Conservation (phyloP, 37 sponge, comb jelly and placozoan genomes). For the Beroe forskalii region DNA sequence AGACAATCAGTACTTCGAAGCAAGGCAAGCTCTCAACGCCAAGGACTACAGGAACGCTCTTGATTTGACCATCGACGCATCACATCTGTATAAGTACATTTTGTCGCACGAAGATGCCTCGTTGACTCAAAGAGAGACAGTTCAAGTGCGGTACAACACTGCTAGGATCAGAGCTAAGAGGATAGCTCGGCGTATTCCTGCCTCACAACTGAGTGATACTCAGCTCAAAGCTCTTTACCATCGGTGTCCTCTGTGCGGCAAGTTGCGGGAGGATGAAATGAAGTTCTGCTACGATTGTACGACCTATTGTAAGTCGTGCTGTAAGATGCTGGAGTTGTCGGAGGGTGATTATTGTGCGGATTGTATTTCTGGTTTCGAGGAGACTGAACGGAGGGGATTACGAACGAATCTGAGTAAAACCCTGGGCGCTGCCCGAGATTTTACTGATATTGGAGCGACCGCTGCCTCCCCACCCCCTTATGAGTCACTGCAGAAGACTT, state of each 20-base stretch:
- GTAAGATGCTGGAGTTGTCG: neutral
- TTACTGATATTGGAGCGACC: neutral
- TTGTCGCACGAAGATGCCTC: slow-evolving; percentile 4
- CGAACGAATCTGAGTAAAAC: neutral
- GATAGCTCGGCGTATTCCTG: slow-evolving; percentile 33
- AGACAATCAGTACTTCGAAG: slow-evolving; percentile 43
- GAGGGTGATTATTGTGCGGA: neutral
- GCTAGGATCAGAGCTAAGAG: neutral
- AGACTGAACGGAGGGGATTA: neutral
- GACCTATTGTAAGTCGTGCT: neutral
- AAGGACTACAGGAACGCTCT: slow-evolving; percentile 23
- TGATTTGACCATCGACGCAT: slow-evolving; percentile 33
- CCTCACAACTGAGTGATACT: neutral
- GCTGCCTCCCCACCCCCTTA: slow-evolving; percentile 21
- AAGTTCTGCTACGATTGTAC: slow-evolving; percentile 25
- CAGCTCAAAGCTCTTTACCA: slow-evolving; percentile 27
- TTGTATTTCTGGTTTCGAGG: neutral
- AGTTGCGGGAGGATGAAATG: slow-evolving; percentile 30
- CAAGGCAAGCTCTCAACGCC: neutral
- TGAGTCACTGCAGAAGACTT: neutral
- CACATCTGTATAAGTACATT: slow-evolving; percentile 30
- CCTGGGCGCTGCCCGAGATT: neutral
- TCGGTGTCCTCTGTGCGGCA: slow-evolving; percentile 29
- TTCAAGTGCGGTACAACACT: slow-evolving; percentile 22
- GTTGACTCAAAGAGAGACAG: neutral